These are phyloP conservation scores for Drosophila limbata DNA, from an alignment of 2,888 invertebrate genomes.

Conservation along the genomic window DNA sequence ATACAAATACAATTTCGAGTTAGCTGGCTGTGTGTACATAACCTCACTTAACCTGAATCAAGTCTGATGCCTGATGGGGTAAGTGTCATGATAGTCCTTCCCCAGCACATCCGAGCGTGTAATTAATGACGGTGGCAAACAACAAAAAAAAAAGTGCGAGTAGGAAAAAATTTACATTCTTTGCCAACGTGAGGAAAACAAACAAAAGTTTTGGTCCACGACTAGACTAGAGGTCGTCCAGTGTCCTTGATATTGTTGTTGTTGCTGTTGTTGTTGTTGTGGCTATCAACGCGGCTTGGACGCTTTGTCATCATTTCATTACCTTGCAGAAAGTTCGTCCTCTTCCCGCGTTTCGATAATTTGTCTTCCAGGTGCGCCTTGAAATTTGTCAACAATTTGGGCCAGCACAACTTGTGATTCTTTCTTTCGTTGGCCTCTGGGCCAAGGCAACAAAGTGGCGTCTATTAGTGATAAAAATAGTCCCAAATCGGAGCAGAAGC, in stretches of 20 bases:
- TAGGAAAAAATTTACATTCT: slow-evolving; percentile 64
- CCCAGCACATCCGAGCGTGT: slow-evolving; percentile 30
- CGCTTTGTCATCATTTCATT: slow-evolving; percentile 79
- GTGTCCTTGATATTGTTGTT: slow-evolving; percentile 26
- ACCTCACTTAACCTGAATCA: slow-evolving; percentile 59
- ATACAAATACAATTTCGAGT: slow-evolving; percentile 15
- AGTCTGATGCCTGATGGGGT: slow-evolving; percentile 4
- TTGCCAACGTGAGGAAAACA: slow-evolving; percentile 56
- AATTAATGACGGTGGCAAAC: slow-evolving; percentile 63
- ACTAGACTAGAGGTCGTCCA: slow-evolving; percentile 42
- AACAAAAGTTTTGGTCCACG: slow-evolving; percentile 58
- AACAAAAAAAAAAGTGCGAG: slow-evolving; percentile 8
- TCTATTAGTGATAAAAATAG: slow-evolving; percentile 80
- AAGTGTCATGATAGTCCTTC: slow-evolving; percentile 18
- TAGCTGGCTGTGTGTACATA: slow-evolving; percentile 52
- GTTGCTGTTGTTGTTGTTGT: slow-evolving; percentile 7
- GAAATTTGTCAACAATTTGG: slow-evolving; percentile 79
- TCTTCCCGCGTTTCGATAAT: slow-evolving; percentile 54
- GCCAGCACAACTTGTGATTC: slow-evolving; percentile 72
- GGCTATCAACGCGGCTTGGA: slow-evolving; percentile 59
- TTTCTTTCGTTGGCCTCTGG: slow-evolving; percentile 40
- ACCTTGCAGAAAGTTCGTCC: slow-evolving; percentile 67
- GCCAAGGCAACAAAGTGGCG: slow-evolving; percentile 66
- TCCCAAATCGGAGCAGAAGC: slow-evolving; percentile 24
- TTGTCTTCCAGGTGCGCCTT: slow-evolving; percentile 78